These are phyloP conservation scores for Haliclona indistincta DNA, from an alignment of 37 sponge, comb jelly and placozoan genomes.

Conservation along the genomic window DNA sequence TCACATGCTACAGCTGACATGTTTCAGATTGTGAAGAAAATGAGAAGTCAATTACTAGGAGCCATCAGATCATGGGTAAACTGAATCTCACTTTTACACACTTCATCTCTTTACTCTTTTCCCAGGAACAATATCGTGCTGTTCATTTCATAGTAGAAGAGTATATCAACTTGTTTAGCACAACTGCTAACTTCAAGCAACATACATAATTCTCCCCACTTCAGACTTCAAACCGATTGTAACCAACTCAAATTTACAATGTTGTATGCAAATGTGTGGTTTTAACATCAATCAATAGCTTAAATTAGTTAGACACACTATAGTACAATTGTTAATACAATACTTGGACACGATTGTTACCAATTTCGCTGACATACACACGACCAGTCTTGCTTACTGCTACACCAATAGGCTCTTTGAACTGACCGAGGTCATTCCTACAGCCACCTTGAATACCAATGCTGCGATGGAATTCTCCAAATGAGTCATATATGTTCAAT, in stretches of 20 bases:
- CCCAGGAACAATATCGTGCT: not conserved
- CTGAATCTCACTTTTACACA: not conserved
- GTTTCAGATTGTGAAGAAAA: slow-evolving; percentile 37
- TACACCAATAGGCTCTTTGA: not conserved
- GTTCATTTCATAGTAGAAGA: not conserved
- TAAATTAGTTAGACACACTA: not conserved
- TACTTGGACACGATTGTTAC: not conserved
- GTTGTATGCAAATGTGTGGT: not conserved
- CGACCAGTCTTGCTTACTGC: not conserved
- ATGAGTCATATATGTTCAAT: not conserved
- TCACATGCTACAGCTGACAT: slow-evolving; percentile 30
- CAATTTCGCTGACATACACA: not conserved
- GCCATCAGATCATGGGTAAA: not conserved
- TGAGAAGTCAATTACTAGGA: slow-evolving; percentile 3
- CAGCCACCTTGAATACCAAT: not conserved
- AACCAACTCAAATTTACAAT: no score
- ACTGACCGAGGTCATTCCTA: not conserved
- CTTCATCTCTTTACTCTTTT: not conserved
- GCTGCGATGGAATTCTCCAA: not conserved
- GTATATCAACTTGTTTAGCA: slow-evolving; percentile 3
- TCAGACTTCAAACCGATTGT: no score
- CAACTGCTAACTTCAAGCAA: slow-evolving; percentile 3
- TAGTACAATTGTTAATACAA: not conserved
- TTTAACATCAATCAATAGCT: not conserved
- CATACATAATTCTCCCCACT: no score